These are phyloP conservation scores for Charanyca ferruginea DNA, from an alignment of 2,888 invertebrate species.

Conservation along the genomic window DNA sequence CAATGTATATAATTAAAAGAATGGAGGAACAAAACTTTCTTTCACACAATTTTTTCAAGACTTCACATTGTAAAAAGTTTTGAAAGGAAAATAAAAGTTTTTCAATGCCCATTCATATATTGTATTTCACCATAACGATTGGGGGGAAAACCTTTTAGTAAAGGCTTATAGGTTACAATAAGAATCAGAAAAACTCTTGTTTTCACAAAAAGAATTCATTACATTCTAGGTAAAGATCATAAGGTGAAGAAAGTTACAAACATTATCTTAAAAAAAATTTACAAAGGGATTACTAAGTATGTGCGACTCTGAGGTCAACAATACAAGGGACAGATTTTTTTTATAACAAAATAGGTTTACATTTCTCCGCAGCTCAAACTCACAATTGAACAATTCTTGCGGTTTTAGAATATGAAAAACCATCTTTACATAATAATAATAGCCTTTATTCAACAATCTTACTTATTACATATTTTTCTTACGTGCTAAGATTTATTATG, in stretches of 20 bases:
- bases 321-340: too few species aligned
- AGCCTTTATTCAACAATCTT: too few species aligned
- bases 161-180: background rate
- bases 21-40: slow-evolving; percentile 5
- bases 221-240: background rate
- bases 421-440: too few species aligned
- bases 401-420: background rate
- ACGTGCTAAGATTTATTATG: too few species aligned
- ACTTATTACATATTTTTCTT: too few species aligned
- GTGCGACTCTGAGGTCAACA: too few species aligned
- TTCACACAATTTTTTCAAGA: slow-evolving; percentile 2
- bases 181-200: background rate
- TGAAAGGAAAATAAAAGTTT: background rate
- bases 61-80: background rate
- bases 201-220: background rate
- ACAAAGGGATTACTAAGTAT: too few species aligned
- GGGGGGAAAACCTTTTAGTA: background rate
- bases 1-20: slow-evolving; percentile 1
- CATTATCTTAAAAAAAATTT: background rate
- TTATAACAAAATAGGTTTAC: too few species aligned
- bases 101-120: background rate
- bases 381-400: background rate
- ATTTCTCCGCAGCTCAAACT: too few species aligned
- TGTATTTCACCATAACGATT: background rate
- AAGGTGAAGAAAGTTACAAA: background rate